phyloP scores from a whole-genome alignment of 1,140 invertebrate species.

The Pristionchus pacificus region DNA sequence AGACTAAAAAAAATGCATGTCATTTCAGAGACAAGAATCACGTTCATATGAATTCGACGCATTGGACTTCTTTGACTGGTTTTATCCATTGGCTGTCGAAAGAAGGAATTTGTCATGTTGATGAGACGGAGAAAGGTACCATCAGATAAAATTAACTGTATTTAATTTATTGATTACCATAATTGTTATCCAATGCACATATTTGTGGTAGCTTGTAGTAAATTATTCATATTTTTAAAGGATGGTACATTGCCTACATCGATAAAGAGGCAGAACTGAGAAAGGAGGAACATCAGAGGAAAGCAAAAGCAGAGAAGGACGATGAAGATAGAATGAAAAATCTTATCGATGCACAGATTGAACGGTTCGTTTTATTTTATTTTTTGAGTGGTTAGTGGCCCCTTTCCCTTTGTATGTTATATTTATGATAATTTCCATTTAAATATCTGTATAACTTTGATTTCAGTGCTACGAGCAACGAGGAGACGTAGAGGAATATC shows the following conservation, averaged over 20 bases:
- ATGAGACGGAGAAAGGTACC: constrained; percentile 89
- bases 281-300: constrained; percentile 45
- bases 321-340: constrained; percentile 21
- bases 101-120: constrained; percentile 78
- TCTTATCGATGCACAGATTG: constrained; percentile 42
- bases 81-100: constrained; percentile 90
- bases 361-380: neutral
- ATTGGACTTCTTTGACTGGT: constrained; percentile 89
- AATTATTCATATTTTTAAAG: constrained; percentile 35
- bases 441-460: neutral
- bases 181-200: too few relatives aligned
- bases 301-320: constrained; percentile 43
- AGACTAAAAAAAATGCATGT: too few relatives aligned
- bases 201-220: too few relatives aligned
- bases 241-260: constrained; percentile 90
- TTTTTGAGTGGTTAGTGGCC: too few relatives aligned
- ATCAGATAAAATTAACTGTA: neutral
- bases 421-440: too few relatives aligned
- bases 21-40: constrained; percentile 70
- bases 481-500: neutral
- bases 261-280: constrained; percentile 71
- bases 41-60: constrained; percentile 95
- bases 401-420: too few relatives aligned
- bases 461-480: neutral
- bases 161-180: too few relatives aligned